phyloP scores from a whole-genome alignment of 2,888 invertebrate genomes.

The Toxonevra muliebris region DNA sequence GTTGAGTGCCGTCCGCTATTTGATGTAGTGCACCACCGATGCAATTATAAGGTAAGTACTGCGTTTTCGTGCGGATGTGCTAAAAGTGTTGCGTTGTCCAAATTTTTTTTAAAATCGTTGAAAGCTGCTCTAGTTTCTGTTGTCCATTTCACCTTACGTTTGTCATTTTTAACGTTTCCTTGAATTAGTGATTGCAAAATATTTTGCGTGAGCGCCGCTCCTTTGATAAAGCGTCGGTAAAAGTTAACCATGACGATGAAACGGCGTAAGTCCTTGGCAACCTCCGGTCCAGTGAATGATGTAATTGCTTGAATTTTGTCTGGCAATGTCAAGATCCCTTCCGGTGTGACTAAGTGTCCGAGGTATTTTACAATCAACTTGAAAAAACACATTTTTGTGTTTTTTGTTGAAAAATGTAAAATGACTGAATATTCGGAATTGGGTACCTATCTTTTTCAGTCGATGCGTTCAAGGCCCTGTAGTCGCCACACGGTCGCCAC shows the following conservation, averaged over 20 bases:
- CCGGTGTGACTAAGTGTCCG: conserved; percentile 28
- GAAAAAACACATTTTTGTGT: conserved; percentile 31
- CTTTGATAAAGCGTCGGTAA: conserved; percentile 38
- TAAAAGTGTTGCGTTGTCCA: conserved; percentile 30
- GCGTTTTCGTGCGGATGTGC: conserved; percentile 26
- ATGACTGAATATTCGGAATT: too few species aligned
- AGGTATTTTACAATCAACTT: conserved; percentile 30
- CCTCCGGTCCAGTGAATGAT: conserved; percentile 23
- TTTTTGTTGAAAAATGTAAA: conserved; percentile 32
- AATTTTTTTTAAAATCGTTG: conserved; percentile 29
- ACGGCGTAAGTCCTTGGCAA: conserved; percentile 35
- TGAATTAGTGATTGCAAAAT: conserved; percentile 26
- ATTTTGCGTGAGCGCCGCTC: conserved; percentile 31
- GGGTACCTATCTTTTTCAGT: too few species aligned
- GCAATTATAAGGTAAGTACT: conserved; percentile 14
- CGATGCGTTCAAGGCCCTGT: too few species aligned
- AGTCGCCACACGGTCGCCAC: too few species aligned
- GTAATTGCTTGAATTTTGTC: conserved; percentile 29
- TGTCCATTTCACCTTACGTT: conserved; percentile 29
- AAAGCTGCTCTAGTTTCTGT: conserved; percentile 29
- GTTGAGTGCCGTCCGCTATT: conserved; percentile 41
- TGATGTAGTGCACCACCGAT: conserved; percentile 35
- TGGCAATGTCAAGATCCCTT: conserved; percentile 34
- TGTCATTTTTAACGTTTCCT: conserved; percentile 37
- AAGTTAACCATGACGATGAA: conserved; percentile 44